phyloP scores from a whole-genome alignment of 2,888 invertebrate species.

The Dryadula phaetusa region DNA sequence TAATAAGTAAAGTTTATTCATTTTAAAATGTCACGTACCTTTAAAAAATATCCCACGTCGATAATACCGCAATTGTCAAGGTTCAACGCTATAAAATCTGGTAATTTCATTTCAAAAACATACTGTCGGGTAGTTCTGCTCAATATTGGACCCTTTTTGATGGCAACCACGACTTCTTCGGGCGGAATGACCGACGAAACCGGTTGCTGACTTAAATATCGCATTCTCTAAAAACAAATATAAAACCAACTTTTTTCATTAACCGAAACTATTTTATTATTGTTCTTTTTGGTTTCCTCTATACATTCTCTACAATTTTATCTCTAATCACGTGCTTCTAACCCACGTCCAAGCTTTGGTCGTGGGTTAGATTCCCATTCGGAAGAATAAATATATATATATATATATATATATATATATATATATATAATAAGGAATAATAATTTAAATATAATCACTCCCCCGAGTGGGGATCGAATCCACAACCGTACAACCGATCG shows the following conservation, averaged over 20 bases:
- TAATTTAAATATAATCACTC: no score
- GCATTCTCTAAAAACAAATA: constrained; percentile 14
- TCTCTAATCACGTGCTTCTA: no score
- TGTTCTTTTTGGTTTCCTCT: no score
- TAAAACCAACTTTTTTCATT: neutral
- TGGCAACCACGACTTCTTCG: constrained; percentile 50
- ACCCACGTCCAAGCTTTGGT: no score
- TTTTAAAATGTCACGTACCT: constrained; percentile 52
- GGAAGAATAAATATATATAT: no score
- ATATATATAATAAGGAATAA: no score
- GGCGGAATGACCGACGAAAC: constrained; percentile 58
- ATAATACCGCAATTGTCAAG: constrained; percentile 64
- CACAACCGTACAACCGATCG: no score
- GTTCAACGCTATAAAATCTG: constrained; percentile 59
- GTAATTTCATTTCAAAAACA: constrained; percentile 55
- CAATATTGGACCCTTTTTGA: constrained; percentile 57
- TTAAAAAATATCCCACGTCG: constrained; percentile 63
- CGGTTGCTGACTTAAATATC: constrained; percentile 60
- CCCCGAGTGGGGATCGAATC: no score
- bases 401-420: no score
- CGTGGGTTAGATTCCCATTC: no score
- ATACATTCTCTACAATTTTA: no score
- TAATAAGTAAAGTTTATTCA: no score
- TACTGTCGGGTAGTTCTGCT: constrained; percentile 51
- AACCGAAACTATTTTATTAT: neutral